These are phyloP conservation scores for Proterorhinus semilunaris DNA, from an alignment of 2,113 vertebrate species.

Conservation along the genomic window DNA sequence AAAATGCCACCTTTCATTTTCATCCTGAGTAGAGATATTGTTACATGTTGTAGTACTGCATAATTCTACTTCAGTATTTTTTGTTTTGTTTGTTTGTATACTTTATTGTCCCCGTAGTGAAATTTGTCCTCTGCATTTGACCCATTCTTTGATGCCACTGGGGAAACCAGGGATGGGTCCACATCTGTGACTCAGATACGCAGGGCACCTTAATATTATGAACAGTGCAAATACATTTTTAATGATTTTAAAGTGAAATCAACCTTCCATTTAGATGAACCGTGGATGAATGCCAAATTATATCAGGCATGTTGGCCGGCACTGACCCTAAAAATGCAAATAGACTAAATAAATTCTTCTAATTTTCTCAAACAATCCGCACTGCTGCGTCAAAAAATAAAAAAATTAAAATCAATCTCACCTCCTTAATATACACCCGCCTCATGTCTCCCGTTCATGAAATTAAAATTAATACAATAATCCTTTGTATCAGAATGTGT, in stretches of 20 bases:
- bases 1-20: too few relatives aligned
- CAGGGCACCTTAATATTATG: too few relatives aligned
- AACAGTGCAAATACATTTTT: neutral
- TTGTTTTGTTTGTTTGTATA: too few relatives aligned
- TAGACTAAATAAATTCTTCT: neutral
- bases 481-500: slow-evolving; percentile 18
- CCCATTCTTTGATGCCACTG: too few relatives aligned
- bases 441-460: neutral
- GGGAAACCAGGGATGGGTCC: too few relatives aligned
- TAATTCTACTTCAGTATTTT: too few relatives aligned
- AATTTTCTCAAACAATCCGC: slow-evolving; percentile 28
- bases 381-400: slow-evolving; percentile 9
- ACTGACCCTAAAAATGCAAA: neutral
- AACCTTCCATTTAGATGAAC: slow-evolving; percentile 9
- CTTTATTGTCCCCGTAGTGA: too few relatives aligned
- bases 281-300: slow-evolving; percentile 10
- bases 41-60: too few relatives aligned
- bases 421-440: neutral
- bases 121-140: too few relatives aligned
- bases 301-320: neutral
- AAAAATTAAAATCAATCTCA: neutral
- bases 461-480: slow-evolving; percentile 19
- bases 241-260: neutral
- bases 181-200: too few relatives aligned
- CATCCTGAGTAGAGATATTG: too few relatives aligned